phyloP scores from a whole-genome alignment of 2,888 invertebrate species.

The Pachymerium ferrugineum region DNA sequence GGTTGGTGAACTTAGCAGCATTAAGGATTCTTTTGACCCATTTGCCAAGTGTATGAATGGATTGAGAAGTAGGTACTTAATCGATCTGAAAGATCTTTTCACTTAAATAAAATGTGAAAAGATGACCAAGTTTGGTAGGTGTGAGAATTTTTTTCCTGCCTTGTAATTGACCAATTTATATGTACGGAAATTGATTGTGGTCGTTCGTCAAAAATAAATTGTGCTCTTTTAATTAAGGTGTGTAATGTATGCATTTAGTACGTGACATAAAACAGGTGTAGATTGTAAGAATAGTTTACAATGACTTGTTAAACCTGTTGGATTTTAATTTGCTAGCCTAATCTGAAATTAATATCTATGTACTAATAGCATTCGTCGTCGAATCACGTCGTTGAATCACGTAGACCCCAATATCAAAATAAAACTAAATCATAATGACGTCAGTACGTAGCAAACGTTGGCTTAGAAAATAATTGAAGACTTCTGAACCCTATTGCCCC shows the following conservation, averaged over 20 bases:
- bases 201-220: not conserved
- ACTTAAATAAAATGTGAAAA: not conserved
- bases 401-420: no score
- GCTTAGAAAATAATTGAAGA: no score
- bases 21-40: constrained; percentile 22
- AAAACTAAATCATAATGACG: no score
- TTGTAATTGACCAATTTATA: not conserved
- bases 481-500: no score
- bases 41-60: not conserved
- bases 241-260: constrained; percentile 3
- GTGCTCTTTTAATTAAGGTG: not conserved
- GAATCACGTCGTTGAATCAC: no score
- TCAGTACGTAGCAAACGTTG: no score
- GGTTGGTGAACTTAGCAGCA: constrained; percentile 5
- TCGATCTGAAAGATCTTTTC: not conserved
- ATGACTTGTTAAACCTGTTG: not conserved
- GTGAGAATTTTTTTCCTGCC: not conserved
- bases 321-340: no score
- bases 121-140: not conserved
- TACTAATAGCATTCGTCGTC: no score
- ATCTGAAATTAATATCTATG: no score
- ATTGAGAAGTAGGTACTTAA: no score
- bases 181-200: not conserved
- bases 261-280: not conserved
- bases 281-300: not conserved